These are phyloP conservation scores for Elephantulus edwardii DNA, from an alignment of 2,113 vertebrate species.

Conservation along the genomic window DNA sequence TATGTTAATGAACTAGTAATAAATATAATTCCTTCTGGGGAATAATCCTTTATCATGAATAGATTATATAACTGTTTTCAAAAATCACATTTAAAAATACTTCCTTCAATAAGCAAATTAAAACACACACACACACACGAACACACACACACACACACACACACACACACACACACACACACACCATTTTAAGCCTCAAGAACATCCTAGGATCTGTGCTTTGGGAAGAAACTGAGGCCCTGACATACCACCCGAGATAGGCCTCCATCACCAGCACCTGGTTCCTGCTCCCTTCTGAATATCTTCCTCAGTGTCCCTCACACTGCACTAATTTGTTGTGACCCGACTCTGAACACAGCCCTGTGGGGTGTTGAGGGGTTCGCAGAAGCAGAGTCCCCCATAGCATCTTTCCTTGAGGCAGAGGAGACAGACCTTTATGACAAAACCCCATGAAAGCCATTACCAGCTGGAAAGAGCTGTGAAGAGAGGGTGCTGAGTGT, in stretches of 20 bases:
- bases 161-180: no score
- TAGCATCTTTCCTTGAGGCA: background rate
- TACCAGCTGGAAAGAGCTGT: background rate
- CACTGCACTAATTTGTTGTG: background rate
- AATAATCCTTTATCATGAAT: background rate
- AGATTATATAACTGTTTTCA: no score
- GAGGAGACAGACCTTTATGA: background rate
- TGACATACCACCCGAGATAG: background rate
- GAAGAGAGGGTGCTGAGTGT: background rate
- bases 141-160: no score
- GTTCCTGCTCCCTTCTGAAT: background rate
- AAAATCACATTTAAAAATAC: background rate
- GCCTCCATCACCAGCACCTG: background rate
- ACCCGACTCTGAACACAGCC: background rate
- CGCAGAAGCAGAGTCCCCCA: background rate
- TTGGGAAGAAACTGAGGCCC: background rate
- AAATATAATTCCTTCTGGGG: no score
- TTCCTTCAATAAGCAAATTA: background rate
- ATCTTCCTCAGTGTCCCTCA: fast-evolving
- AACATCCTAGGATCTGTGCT: background rate
- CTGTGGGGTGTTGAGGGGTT: no score
- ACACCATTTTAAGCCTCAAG: background rate
- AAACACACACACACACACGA: background rate
- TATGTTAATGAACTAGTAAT: no score
- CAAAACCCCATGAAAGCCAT: background rate